Conservation (phyloP, 2,888 invertebrate species). For the Holacanthella duospinosa region DNA sequence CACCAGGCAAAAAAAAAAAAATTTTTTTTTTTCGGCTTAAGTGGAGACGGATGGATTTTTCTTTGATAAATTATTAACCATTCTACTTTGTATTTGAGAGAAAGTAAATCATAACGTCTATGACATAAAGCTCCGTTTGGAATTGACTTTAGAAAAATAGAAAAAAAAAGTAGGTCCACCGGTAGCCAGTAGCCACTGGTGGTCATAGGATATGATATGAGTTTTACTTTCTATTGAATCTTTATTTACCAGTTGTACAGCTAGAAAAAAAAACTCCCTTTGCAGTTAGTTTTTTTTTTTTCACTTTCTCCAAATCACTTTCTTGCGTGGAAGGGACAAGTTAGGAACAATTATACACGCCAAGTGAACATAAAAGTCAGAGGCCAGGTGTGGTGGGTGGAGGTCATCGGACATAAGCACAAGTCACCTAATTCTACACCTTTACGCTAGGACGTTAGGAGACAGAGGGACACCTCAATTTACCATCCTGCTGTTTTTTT, state of each 20-base stretch:
- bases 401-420: neutral
- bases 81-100: neutral
- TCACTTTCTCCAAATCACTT: slow-evolving; percentile 23
- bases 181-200: too few species aligned
- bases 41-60: too few species aligned
- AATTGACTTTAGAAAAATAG: neutral
- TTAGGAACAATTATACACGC: slow-evolving; percentile 28
- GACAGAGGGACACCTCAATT: too few species aligned
- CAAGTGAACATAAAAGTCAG: slow-evolving; percentile 3
- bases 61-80: slow-evolving; percentile 2
- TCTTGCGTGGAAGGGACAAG: slow-evolving; percentile 32
- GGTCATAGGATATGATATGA: too few species aligned
- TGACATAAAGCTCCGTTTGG: neutral
- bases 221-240: too few species aligned
- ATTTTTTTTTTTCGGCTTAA: too few species aligned
- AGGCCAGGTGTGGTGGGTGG: slow-evolving; percentile 3
- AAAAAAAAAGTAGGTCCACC: too few species aligned
- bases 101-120: neutral
- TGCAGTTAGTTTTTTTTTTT: slow-evolving; percentile 13
- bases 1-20: too few species aligned
- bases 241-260: too few species aligned
- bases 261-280: slow-evolving; percentile 5
- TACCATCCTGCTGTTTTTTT: too few species aligned
- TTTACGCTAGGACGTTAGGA: neutral
- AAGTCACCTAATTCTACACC: neutral